Evolutionary conservation across 2,888 invertebrate species (phyloP).

Genomic region (Diploptera punctata): DNA sequence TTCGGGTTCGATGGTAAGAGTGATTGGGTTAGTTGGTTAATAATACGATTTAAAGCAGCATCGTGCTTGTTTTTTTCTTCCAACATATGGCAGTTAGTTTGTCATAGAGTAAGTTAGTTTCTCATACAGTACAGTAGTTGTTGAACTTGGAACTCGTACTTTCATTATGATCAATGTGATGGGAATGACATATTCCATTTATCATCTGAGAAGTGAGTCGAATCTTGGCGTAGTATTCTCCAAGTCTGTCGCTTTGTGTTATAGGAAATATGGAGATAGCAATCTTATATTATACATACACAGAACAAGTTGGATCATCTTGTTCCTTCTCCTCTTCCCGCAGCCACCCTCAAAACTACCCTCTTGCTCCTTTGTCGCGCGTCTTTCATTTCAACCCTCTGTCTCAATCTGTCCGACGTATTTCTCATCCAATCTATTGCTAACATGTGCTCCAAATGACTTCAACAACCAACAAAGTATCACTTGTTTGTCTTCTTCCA

Average conservation of each 20-base stretch:
- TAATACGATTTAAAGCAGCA: too few species aligned
- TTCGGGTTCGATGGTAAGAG: too few species aligned
- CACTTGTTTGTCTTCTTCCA: too few species aligned
- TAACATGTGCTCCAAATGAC: too few species aligned
- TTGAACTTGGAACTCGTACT: too few species aligned
- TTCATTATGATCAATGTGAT: conserved; percentile 8
- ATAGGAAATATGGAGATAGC: conserved; percentile 32
- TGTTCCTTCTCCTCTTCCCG: conserved; percentile 14
- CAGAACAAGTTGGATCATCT: conserved; percentile 26
- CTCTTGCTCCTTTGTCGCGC: conserved; percentile 35
- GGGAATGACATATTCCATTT: conserved; percentile 24
- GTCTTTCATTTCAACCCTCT: conserved; percentile 23
- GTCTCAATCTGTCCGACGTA: conserved; percentile 7
- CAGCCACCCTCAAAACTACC: conserved; percentile 13
- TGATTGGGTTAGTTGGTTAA: too few species aligned
- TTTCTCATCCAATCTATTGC: conserved; percentile 2
- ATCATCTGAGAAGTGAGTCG: conserved; percentile 15
- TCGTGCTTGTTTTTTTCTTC: too few species aligned
- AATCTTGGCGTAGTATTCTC: conserved; percentile 12
- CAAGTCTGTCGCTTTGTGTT: conserved; percentile 31
- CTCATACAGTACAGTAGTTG: too few species aligned
- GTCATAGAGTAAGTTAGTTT: too few species aligned
- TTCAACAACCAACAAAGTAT: too few species aligned
- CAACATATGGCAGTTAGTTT: too few species aligned
- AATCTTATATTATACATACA: conserved; percentile 29